Evolutionary conservation across 1,140 invertebrate genomes (phyloP), one percentile per base, ranked within the genome.

Genomic region (Nasonia longicornis): DNA sequence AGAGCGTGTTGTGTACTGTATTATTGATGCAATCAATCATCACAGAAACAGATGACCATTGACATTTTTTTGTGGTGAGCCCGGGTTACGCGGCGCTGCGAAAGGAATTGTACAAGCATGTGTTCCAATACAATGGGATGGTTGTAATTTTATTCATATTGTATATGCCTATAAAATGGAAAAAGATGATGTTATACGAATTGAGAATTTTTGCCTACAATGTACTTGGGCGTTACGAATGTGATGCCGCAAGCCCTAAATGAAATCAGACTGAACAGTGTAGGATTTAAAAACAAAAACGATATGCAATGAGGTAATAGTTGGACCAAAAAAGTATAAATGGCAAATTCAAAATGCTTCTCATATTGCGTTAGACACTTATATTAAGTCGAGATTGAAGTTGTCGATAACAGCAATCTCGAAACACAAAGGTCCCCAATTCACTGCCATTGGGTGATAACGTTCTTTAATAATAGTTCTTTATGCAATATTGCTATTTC

Each of bases 1-100:
- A 90, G 89, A 91, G 87, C 87, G 87, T 79, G 86, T 90, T 75
- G 87, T 91, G 84, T 90, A 90, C 79, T 90, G 89, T 83, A 88
- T 90, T 75, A 85, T 89, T 64, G 87, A 89, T 83, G 84, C 88
- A 26, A 88, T 88, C 84, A 86, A 86, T 4, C 42, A 70, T 72
- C 77, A 79, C 63, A 75, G 71, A 52, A 58, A 69, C 8, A 82
- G 81, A 52, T 82, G 81, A 82, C 77, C 72, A 58, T 67, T 52
- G 31, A 74, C 20, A 26, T 31, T 66, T 72, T 66, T 12, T 26
- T 58, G 14, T 38, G 64, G 67, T 48, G 52, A 31, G 7, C 0
- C n/a, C 26, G 73, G 1, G 58, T 29, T 76, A 20, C 7, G 35
- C 42, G 2, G n/a, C 38, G 64, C 66, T 66, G 26, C 64, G 42